A percentile compares a stretch with the other conserved stretches of the same genome.
phyloP scores from a whole-genome alignment of 35 echinoderm and acorn worm species.

The Lytechinus pictus region DNA sequence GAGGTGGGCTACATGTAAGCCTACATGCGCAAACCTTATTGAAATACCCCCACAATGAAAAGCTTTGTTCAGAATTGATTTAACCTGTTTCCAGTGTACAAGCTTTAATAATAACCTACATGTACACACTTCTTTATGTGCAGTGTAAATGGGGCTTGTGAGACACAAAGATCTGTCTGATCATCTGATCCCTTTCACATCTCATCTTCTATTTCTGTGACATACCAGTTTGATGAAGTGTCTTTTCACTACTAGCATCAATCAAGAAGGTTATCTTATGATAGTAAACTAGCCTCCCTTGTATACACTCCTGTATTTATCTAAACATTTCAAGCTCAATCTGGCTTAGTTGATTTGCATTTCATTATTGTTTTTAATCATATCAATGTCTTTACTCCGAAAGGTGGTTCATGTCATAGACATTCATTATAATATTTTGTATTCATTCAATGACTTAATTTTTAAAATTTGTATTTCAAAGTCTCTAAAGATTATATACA shows the following conservation, averaged over 20 bases:
- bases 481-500: not conserved
- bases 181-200: not conserved
- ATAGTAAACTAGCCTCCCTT: not conserved
- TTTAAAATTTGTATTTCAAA: not conserved
- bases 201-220: not conserved
- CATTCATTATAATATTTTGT: not conserved
- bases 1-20: no score
- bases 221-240: constrained; percentile 29
- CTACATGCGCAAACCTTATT: no score
- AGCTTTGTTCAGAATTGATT: no score
- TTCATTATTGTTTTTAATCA: not conserved
- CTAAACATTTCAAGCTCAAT: not conserved
- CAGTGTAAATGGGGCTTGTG: not conserved
- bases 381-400: not conserved
- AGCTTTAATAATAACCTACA: no score
- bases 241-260: constrained; percentile 25
- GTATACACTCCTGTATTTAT: not conserved
- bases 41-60: no score
- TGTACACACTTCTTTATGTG: no score
- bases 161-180: not conserved
- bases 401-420: not conserved
- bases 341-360: not conserved
- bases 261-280: constrained; percentile 35
- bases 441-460: not conserved
- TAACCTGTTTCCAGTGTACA: no score